Base-by-base conservation (phyloP, 2,113 vertebrate genomes). In the Catharus bicknelli region DNA sequence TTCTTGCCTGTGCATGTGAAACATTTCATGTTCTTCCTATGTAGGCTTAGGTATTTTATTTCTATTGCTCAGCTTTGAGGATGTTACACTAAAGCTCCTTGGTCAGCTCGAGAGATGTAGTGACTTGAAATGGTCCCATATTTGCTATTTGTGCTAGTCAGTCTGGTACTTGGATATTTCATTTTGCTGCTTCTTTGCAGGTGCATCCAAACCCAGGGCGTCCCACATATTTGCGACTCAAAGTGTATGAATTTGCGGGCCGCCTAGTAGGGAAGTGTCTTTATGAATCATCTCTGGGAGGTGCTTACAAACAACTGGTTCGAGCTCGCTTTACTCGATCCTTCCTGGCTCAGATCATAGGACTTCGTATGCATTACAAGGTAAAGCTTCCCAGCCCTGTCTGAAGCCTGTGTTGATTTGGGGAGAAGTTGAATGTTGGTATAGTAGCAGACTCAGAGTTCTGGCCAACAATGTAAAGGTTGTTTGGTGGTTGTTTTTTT, bases 351-450 rank as follows among this genome's bases (percentile, higher is more conserved):
- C 99, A 99, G 97, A 99, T 99, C 95, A 99, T 99, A 89, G 99
- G 99, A 89, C 98, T 99, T 23, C 98, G 99, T 48, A 99, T 99
- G 99, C 99, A 99, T 97, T 99, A 99, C 91, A 99, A 99, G 99
- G 99, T 99, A 97, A 96, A 38, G 45, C 43, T 32, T 62, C 48
- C 43, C 85, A 68, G 67, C 30, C 29, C 54, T 61, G 30, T 30
- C 62, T 76, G 54, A 58, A 77, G 14, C 62, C 13, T 90, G 14
- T 77, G 11, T 42, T 87, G 19, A 21, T 63, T 18, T 83, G 40
- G 38, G 42, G 18, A n/a, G 22, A 85, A 50, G 40, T 40, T 62
- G 53, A 86, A 53, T 2, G 2, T 29, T 50, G 75, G 12, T 53
- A 53, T 62, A 72, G 59, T 53, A 54, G 73, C 19, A 63, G 32